Evolutionary conservation across 2,797 vertebrate genomes (phyloP).

Genomic region (Galagoides demidoff): DNA sequence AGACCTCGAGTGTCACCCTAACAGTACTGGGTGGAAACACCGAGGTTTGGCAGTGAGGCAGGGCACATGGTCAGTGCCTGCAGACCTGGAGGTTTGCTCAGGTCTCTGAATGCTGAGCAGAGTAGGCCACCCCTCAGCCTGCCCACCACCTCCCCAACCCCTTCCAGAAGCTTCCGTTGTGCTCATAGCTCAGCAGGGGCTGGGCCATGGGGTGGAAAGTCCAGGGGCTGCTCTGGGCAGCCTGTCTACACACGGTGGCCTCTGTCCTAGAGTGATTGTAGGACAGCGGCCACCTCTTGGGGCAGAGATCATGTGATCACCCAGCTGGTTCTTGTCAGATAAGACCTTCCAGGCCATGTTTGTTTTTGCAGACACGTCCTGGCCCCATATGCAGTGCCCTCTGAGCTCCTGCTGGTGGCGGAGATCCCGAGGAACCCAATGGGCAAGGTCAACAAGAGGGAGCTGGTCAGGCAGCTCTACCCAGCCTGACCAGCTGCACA

Average conservation of each 20-base stretch:
- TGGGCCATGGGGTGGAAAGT: background rate
- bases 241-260: background rate
- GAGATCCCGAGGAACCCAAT: conserved; percentile 96
- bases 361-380: conserved; percentile 90
- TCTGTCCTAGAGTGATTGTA: background rate
- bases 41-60: too few relatives aligned
- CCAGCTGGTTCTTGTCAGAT: background rate
- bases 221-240: background rate
- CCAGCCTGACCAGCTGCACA: background rate
- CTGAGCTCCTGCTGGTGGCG: conserved; percentile 93
- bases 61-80: background rate
- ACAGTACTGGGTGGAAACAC: too few relatives aligned
- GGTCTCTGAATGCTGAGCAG: background rate
- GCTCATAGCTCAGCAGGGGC: background rate
- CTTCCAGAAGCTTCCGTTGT: background rate
- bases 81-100: too few relatives aligned
- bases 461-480: conserved; percentile 92
- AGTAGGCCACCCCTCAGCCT: background rate
- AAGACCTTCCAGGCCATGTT: rapidly evolving
- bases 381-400: conserved; percentile 92
- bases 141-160: background rate
- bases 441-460: conserved; percentile 98
- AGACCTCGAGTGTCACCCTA: too few relatives aligned
- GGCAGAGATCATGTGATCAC: background rate
- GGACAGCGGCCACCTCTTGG: background rate